Evolutionary conservation across 2,888 invertebrate genomes (phyloP).

Genomic region (Rhopalosiphum nymphaeae): DNA sequence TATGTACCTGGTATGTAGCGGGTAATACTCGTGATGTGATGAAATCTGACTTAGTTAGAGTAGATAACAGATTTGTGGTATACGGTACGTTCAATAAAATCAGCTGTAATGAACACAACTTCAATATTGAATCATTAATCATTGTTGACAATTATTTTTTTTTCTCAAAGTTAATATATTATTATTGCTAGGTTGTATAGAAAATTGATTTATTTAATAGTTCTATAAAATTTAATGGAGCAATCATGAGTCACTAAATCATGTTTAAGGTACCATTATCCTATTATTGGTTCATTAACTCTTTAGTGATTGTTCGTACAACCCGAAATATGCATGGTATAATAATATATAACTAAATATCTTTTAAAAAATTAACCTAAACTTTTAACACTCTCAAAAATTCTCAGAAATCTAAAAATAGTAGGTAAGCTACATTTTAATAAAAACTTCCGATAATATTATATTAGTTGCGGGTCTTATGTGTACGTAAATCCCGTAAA

Average conservation of each 20-base stretch:
- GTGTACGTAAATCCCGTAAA: too few species aligned
- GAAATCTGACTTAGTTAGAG: not conserved
- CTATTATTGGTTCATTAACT: not conserved
- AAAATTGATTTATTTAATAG: not conserved
- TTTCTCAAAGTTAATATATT: not conserved
- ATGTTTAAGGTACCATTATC: not conserved
- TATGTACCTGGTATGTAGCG: not conserved
- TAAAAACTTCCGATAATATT: too few species aligned
- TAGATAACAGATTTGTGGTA: not conserved
- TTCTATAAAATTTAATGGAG: not conserved
- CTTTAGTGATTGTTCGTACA: not conserved
- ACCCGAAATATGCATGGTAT: not conserved
- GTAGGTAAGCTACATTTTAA: too few species aligned
- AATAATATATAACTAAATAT: not conserved
- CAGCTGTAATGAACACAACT: not conserved
- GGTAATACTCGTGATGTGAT: not conserved
- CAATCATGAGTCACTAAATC: not conserved
- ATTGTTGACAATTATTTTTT: not conserved
- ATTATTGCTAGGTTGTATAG: not conserved
- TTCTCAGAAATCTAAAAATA: too few species aligned
- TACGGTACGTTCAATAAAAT: not conserved
- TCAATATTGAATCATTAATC: not conserved
- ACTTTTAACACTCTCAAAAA: not conserved
- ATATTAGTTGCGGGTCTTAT: too few species aligned
- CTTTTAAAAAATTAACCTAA: not conserved